Conservation (phyloP, 2,113 vertebrate genomes). For the Gallinago media region DNA sequence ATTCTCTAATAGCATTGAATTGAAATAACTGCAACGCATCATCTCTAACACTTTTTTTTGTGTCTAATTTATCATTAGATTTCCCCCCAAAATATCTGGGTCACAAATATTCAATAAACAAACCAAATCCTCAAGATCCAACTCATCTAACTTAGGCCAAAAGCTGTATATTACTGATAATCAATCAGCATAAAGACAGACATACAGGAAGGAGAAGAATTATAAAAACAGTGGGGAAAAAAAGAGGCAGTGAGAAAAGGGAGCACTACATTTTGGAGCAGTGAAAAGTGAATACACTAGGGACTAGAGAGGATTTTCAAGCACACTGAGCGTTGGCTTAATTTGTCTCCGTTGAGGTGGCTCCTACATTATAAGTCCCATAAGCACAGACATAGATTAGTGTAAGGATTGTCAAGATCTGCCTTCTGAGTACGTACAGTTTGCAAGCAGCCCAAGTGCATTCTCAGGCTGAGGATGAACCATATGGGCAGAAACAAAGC, state of each 20-base stretch:
- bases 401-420: background rate
- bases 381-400: background rate
- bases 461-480: background rate
- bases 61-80: background rate
- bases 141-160: background rate
- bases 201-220: background rate
- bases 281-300: background rate
- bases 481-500: background rate
- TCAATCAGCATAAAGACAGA: background rate
- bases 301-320: background rate
- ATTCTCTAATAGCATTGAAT: background rate
- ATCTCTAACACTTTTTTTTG: background rate
- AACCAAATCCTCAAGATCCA: background rate
- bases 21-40: background rate
- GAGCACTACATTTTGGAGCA: background rate
- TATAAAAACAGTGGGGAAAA: background rate
- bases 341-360: background rate
- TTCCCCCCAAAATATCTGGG: background rate
- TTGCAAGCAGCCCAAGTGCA: background rate
- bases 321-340: background rate
- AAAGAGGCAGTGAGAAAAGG: rapidly evolving
- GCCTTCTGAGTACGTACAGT: background rate
- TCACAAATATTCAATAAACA: background rate
- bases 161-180: background rate
- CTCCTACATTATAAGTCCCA: background rate